Conservation (phyloP, 2,113 vertebrate species). For the Toxotes jaculatrix region DNA sequence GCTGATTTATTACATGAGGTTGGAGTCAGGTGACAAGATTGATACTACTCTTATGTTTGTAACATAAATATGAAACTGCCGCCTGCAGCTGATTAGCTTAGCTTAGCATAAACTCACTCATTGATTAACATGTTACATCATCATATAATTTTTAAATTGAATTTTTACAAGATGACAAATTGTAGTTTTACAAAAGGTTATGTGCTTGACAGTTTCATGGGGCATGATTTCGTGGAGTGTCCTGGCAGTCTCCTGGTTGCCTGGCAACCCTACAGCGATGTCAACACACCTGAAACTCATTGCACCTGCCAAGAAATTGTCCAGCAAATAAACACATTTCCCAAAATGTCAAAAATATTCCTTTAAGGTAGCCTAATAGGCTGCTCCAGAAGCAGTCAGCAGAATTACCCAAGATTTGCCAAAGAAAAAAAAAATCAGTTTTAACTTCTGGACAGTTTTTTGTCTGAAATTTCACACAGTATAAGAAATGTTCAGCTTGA, state of each 20-base stretch:
- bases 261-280: not conserved
- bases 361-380: not conserved
- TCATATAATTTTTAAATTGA: not conserved
- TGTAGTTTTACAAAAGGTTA: not conserved
- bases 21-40: not conserved
- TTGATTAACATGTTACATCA: too few relatives aligned
- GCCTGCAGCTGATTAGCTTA: not conserved
- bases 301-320: not conserved
- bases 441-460: not conserved
- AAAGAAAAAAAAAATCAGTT: not conserved
- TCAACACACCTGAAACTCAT: not conserved
- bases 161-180: not conserved
- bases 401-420: not conserved
- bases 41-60: not conserved
- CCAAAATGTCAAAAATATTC: constrained; percentile 2
- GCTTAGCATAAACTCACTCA: not conserved
- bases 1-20: not conserved
- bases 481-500: not conserved
- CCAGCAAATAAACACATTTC: not conserved
- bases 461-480: not conserved
- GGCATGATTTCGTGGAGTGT: not conserved
- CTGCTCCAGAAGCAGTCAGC: too few relatives aligned
- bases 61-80: not conserved
- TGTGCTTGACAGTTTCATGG: not conserved
- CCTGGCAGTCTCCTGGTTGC: not conserved